Evolutionary conservation across 2,888 invertebrate genomes (phyloP).

Genomic region (Calameuta idolon): DNA sequence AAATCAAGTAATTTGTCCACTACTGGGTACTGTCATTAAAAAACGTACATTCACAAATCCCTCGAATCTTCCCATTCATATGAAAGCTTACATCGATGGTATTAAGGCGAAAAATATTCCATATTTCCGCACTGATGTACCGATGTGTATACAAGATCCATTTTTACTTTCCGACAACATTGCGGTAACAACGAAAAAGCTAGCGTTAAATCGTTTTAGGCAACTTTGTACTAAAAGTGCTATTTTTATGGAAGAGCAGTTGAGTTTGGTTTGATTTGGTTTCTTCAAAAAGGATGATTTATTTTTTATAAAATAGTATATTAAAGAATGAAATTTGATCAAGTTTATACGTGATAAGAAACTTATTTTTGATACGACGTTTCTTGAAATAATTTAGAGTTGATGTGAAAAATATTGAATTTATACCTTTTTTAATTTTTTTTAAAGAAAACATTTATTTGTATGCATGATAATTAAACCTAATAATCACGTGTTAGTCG

Average conservation of each 20-base stretch:
- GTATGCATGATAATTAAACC: too few relatives aligned
- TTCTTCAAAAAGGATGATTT: neutral
- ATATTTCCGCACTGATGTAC: constrained; percentile 60
- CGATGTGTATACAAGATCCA: constrained; percentile 74
- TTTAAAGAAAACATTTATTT: too few relatives aligned
- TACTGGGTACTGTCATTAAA: constrained; percentile 63
- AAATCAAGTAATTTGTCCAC: constrained; percentile 64
- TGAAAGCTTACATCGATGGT: constrained; percentile 61
- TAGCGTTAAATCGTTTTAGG: constrained; percentile 31
- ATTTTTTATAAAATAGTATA: neutral
- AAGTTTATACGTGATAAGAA: too few relatives aligned
- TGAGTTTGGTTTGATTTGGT: neutral
- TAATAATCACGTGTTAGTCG: neutral
- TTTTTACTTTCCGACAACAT: constrained; percentile 73
- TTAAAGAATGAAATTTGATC: too few relatives aligned
- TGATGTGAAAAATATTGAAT: neutral
- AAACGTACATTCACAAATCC: constrained; percentile 63
- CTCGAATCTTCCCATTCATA: constrained; percentile 60
- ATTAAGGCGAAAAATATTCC: constrained; percentile 36
- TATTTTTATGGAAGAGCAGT: neutral
- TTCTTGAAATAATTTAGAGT: neutral
- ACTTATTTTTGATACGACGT: neutral
- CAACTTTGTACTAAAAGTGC: constrained; percentile 11
- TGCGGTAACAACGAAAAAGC: constrained; percentile 65
- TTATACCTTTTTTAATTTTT: too few relatives aligned